phyloP scores from a whole-genome alignment of 2,113 vertebrate species.

The Sander vitreus region DNA sequence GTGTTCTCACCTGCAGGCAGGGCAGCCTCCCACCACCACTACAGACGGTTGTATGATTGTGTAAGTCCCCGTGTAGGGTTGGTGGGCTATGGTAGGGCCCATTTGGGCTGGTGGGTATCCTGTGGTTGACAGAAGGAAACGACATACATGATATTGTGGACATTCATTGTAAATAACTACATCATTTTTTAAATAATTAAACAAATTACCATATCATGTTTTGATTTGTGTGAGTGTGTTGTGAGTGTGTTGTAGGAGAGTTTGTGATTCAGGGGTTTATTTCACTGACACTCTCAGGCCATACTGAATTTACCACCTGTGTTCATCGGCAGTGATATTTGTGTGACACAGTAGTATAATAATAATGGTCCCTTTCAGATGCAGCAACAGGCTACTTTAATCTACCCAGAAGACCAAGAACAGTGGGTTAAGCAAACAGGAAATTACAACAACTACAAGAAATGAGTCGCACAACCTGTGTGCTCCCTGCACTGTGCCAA shows the following conservation, averaged over 20 bases:
- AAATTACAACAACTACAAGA: constrained; percentile 17
- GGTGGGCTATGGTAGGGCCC: constrained; percentile 79
- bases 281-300: background rate
- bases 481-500: background rate
- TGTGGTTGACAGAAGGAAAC: constrained; percentile 36
- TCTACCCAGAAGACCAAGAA: background rate
- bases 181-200: background rate
- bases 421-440: constrained; percentile 5
- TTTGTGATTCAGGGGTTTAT: background rate
- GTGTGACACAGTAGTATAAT: background rate
- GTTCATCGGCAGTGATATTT: background rate
- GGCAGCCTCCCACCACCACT: constrained; percentile 98
- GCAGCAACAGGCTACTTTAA: background rate
- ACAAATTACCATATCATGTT: background rate
- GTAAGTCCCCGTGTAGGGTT: constrained; percentile 87
- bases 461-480: background rate
- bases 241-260: background rate
- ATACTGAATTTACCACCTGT: background rate
- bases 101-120: constrained; percentile 80
- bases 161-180: background rate
- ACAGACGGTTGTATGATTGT: constrained; percentile 94
- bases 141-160: background rate
- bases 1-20: constrained; percentile 93
- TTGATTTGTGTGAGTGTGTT: background rate
- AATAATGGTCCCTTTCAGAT: background rate